These are phyloP conservation scores for Microcaecilia unicolor DNA, from an alignment of 2,797 vertebrate species.

Conservation along the genomic window DNA sequence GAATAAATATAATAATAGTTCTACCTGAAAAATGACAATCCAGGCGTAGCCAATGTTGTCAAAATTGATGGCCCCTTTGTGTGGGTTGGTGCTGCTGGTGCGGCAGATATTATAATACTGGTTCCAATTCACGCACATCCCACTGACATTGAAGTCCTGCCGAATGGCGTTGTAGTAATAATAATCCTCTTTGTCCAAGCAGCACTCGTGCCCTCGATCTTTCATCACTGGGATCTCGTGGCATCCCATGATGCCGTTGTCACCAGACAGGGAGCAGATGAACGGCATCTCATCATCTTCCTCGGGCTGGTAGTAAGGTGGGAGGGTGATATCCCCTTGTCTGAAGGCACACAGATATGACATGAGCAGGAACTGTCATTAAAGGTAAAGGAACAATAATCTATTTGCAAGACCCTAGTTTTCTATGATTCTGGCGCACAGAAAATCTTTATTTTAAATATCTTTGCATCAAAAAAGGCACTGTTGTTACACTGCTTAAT, in stretches of 20 bases:
- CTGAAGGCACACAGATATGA: slow-evolving; percentile 42
- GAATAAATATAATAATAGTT: no score
- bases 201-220: slow-evolving; percentile 83
- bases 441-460: no score
- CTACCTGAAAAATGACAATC: slow-evolving; percentile 97
- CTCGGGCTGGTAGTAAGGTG: slow-evolving; percentile 86
- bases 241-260: slow-evolving; percentile 96
- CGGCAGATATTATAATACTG: slow-evolving; percentile 87
- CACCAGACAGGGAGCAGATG: slow-evolving; percentile 89
- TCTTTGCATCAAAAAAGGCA: no score
- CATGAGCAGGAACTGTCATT: no score
- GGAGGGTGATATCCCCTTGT: slow-evolving; percentile 75
- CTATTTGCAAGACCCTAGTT: no score
- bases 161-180: slow-evolving; percentile 73
- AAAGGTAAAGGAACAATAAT: no score
- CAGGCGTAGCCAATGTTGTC: slow-evolving; percentile 96
- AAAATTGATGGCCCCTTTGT: slow-evolving; percentile 96
- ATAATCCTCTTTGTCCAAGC: slow-evolving; percentile 84
- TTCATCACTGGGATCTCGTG: slow-evolving; percentile 78
- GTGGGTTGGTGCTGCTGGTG: slow-evolving; percentile 80
- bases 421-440: no score
- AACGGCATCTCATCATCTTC: slow-evolving; percentile 92
- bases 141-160: slow-evolving; percentile 75
- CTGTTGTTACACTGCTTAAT: no score
- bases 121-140: slow-evolving; percentile 95